Percentiles rank a stretch among this genome's conserved stretches.
These are phyloP conservation scores for Xenopus borealis DNA, from an alignment of 2,113 vertebrate species.

Conservation along the genomic window DNA sequence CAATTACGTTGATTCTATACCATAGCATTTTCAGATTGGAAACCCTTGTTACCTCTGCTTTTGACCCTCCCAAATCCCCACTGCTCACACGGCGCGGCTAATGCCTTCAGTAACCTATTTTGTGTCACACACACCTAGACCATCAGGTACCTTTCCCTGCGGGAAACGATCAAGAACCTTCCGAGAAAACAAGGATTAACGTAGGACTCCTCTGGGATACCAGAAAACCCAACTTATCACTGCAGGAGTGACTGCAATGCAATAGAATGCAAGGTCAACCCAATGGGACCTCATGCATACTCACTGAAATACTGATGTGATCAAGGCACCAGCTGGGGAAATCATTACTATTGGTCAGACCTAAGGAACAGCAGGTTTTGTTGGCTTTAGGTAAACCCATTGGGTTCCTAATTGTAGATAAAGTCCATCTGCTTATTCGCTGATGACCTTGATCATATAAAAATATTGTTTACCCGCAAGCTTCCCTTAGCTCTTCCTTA, in stretches of 20 bases:
- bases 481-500: neutral
- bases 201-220: conserved; percentile 2
- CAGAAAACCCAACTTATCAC: neutral
- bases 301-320: neutral
- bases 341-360: neutral
- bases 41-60: neutral
- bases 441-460: neutral
- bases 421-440: neutral
- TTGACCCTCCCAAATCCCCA: conserved; percentile 2
- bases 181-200: conserved; percentile 24
- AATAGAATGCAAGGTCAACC: neutral
- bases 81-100: conserved; percentile 6
- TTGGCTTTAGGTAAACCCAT: neutral
- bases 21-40: too few relatives aligned
- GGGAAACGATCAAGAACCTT: conserved; percentile 35
- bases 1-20: too few relatives aligned
- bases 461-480: neutral
- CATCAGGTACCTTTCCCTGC: conserved; percentile 37
- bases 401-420: neutral
- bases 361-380: neutral
- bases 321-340: neutral
- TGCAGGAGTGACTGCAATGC: conserved; percentile 13
- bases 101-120: conserved; percentile 22
- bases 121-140: conserved; percentile 11
- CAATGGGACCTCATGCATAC: neutral